A percentile compares a stretch with the other conserved stretches of the same genome.
Evolutionary conservation across 2,113 vertebrate species (phyloP).

Genomic region (Ctenodactylus gundi): DNA sequence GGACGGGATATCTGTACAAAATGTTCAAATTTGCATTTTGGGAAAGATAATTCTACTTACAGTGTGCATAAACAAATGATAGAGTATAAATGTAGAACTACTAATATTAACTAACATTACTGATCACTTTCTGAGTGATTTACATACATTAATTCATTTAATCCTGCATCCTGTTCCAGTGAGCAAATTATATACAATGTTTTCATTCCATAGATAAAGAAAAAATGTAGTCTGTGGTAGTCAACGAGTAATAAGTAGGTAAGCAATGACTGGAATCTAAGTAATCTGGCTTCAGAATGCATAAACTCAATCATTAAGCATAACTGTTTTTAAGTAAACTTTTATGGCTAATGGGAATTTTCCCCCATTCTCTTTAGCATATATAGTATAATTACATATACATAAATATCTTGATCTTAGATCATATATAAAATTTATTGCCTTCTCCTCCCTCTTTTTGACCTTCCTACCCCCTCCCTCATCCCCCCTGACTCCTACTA

Average conservation of each 20-base stretch:
- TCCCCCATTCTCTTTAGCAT: no score
- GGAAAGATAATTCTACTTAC: not conserved
- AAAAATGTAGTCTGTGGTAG: not conserved
- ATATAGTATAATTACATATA: no score
- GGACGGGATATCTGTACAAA: not conserved
- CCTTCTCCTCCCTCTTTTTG: no score
- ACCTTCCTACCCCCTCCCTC: no score
- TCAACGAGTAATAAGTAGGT: not conserved
- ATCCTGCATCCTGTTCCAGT: not conserved
- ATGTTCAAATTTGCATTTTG: not conserved
- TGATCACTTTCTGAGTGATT: not conserved
- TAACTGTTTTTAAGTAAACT: no score
- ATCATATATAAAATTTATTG: no score
- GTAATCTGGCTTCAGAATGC: not conserved
- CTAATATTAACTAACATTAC: not conserved
- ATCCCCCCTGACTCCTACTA: no score
- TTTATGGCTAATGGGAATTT: no score
- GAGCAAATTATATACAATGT: not conserved
- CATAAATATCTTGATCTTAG: no score
- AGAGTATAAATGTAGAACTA: not conserved
- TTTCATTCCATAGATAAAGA: not conserved
- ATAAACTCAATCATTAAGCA: not conserved
- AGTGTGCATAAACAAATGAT: not conserved
- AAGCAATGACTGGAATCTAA: not conserved
- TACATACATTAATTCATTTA: not conserved